Conservation (phyloP, 2,113 vertebrate species). For the Prunella himalayana region DNA sequence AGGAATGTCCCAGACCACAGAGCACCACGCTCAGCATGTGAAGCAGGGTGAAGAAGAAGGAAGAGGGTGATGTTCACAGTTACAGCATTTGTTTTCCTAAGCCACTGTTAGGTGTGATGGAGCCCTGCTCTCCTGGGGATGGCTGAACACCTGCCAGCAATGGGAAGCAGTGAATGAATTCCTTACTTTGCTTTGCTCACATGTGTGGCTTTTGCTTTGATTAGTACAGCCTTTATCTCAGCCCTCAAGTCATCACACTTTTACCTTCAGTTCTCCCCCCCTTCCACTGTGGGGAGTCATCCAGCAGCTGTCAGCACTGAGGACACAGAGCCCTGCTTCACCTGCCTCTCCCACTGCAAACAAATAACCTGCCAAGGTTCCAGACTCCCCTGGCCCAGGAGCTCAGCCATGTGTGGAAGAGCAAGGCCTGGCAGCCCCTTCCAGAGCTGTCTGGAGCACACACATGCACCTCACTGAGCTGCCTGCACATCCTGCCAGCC, state of each 20-base stretch:
- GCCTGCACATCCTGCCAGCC: neutral
- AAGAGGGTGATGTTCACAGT: neutral
- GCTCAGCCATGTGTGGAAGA: neutral
- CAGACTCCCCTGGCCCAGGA: neutral
- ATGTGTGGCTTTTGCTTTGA: neutral
- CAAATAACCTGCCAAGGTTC: neutral
- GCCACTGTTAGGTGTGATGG: neutral
- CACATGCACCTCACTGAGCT: neutral
- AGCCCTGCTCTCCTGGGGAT: neutral
- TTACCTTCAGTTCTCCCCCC: neutral
- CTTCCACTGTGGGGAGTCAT: neutral
- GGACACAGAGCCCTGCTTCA: neutral
- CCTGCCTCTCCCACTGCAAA: neutral
- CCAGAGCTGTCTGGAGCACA: neutral
- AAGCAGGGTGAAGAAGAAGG: neutral
- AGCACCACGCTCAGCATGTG: rapidly evolving
- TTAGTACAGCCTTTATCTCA: neutral
- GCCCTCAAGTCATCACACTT: neutral
- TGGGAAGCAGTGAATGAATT: neutral
- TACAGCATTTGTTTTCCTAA: neutral
- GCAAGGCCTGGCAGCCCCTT: neutral
- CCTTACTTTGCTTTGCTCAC: neutral
- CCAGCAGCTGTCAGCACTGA: neutral
- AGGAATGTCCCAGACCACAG: neutral
- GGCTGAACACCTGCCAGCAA: neutral